phyloP scores from a whole-genome alignment of 2,797 vertebrate species.

The Helarctos malayanus region DNA sequence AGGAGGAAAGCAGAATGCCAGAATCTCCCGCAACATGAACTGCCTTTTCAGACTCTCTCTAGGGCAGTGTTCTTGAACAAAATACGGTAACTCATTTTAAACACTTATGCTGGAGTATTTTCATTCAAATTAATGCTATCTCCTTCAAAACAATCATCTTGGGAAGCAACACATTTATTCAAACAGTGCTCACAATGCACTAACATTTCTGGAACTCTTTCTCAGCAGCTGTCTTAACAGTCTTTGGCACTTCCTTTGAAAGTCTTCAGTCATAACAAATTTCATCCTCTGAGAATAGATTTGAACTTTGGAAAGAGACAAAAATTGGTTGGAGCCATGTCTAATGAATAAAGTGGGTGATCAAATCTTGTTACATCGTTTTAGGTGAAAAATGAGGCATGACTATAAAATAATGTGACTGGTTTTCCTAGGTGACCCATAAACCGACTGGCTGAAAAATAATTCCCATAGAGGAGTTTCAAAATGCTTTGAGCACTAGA shows the following conservation, averaged over 20 bases:
- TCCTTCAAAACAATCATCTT: constrained; percentile 41
- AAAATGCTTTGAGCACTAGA: constrained; percentile 29
- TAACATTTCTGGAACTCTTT: constrained; percentile 57
- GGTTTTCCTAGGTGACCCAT: constrained; percentile 81
- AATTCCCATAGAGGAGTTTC: constrained; percentile 67
- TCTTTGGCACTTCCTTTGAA: constrained; percentile 68
- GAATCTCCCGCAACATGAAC: neutral
- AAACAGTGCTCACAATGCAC: neutral
- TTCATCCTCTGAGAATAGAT: constrained; percentile 77
- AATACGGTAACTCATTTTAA: neutral
- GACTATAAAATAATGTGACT: constrained; percentile 83
- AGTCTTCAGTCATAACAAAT: constrained; percentile 74
- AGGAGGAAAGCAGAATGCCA: neutral
- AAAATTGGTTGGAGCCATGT: constrained; percentile 73
- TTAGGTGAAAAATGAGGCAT: constrained; percentile 85
- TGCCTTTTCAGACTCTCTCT: neutral
- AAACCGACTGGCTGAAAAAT: constrained; percentile 71
- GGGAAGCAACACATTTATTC: constrained; percentile 39
- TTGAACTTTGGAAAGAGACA: constrained; percentile 82
- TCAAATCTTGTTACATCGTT: constrained; percentile 80
- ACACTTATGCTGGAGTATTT: neutral
- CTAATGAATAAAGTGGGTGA: constrained; percentile 83
- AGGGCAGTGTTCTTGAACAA: neutral
- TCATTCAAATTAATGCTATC: neutral
- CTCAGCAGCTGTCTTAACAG: neutral